Evolutionary conservation across 2,888 invertebrate genomes (phyloP).

Genomic region (Zaprionus bogoriensis): DNA sequence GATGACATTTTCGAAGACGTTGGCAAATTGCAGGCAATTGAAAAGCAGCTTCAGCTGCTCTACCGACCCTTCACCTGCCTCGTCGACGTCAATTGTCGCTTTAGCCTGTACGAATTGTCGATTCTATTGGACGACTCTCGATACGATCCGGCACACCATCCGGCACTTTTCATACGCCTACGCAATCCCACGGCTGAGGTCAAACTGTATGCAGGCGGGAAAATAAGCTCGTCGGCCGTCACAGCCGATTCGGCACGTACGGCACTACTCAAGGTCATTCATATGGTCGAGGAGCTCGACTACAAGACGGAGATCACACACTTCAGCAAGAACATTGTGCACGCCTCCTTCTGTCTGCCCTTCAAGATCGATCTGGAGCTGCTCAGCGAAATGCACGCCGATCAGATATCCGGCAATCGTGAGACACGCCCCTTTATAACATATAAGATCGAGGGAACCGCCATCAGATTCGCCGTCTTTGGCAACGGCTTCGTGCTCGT

Average conservation of each 20-base stretch:
- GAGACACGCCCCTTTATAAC: slow-evolving; percentile 51
- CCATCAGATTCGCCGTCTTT: slow-evolving; percentile 53
- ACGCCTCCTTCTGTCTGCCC: slow-evolving; percentile 59
- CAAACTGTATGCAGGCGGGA: slow-evolving; percentile 42
- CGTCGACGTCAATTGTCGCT: slow-evolving; percentile 46
- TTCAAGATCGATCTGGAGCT: slow-evolving; percentile 50
- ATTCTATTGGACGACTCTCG: slow-evolving; percentile 42
- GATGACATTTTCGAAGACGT: slow-evolving; percentile 46
- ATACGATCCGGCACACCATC: slow-evolving; percentile 54
- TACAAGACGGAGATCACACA: slow-evolving; percentile 41
- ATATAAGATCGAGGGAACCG: slow-evolving; percentile 31
- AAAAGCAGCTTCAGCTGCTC: slow-evolving; percentile 48
- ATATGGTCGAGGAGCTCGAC: slow-evolving; percentile 45
- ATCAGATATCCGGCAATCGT: slow-evolving; percentile 23
- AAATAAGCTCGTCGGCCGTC: slow-evolving; percentile 33
- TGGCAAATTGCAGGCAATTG: slow-evolving; percentile 21
- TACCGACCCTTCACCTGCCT: slow-evolving; percentile 56
- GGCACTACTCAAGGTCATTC: slow-evolving; percentile 38
- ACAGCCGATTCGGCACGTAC: slow-evolving; percentile 36
- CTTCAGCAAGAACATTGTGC: slow-evolving; percentile 45
- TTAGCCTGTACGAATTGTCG: slow-evolving; percentile 48
- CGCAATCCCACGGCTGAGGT: slow-evolving; percentile 45
- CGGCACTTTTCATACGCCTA: slow-evolving; percentile 34
- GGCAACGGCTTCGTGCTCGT: slow-evolving; percentile 55
- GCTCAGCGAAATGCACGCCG: slow-evolving; percentile 28